phyloP scores from a whole-genome alignment of 2,888 invertebrate genomes.

The Hirtodrosophila duncani region DNA sequence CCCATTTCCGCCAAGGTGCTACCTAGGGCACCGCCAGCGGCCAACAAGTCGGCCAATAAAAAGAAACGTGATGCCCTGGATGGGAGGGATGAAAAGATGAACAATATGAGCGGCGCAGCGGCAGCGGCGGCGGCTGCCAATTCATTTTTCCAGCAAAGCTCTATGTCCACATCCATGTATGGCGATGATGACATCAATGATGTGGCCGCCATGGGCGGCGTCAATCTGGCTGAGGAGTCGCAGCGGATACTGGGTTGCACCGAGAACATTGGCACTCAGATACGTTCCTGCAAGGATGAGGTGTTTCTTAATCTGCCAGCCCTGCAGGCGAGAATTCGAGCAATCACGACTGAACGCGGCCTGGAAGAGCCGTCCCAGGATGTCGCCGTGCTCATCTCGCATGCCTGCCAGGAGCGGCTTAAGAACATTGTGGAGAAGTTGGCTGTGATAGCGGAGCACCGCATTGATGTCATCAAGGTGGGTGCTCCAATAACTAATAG shows the following conservation, averaged over 20 bases:
- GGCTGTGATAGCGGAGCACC: slow-evolving; percentile 94
- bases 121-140: slow-evolving; percentile 75
- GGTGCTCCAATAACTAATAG: slow-evolving; percentile 7
- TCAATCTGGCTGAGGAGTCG: slow-evolving; percentile 96
- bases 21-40: slow-evolving; percentile 78
- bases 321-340: slow-evolving; percentile 87
- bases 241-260: slow-evolving; percentile 95
- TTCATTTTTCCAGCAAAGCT: slow-evolving; percentile 80
- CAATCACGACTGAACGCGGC: slow-evolving; percentile 86
- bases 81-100: slow-evolving; percentile 73
- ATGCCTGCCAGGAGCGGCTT: slow-evolving; percentile 95
- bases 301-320: slow-evolving; percentile 88
- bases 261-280: slow-evolving; percentile 92
- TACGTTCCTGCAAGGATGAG: slow-evolving; percentile 95
- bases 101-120: slow-evolving; percentile 46
- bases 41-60: slow-evolving; percentile 81
- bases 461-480: slow-evolving; percentile 94
- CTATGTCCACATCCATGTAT: slow-evolving; percentile 80
- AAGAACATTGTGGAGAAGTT: slow-evolving; percentile 94
- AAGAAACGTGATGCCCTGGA: slow-evolving; percentile 88
- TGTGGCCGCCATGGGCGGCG: slow-evolving; percentile 99
- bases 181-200: slow-evolving; percentile 98
- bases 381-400: slow-evolving; percentile 93
- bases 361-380: slow-evolving; percentile 91
- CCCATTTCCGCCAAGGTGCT: slow-evolving; percentile 59